Conservation (phyloP, 2,888 invertebrate species). For the Digitonthophagus gazella region DNA sequence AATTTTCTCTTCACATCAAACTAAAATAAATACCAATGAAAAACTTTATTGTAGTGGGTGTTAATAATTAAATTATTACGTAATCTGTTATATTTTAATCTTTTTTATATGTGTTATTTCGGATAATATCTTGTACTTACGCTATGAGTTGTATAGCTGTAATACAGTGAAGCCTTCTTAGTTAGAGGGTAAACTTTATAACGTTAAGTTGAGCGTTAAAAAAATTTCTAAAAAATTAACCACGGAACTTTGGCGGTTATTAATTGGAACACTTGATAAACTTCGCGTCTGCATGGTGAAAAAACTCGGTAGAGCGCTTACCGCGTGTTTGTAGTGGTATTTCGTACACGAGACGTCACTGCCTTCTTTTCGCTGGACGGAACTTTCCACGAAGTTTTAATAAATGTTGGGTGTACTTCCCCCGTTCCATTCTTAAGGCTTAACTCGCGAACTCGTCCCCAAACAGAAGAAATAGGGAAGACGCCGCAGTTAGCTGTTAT, state of each 20-base stretch:
- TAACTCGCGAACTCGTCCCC: constrained; percentile 6
- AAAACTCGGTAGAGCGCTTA: neutral
- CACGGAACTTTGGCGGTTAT: neutral
- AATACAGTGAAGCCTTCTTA: neutral
- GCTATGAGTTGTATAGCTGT: no score
- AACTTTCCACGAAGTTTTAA: constrained; percentile 11
- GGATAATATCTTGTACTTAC: no score
- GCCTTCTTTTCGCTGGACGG: neutral
- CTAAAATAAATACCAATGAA: no score
- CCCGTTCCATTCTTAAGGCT: constrained; percentile 11
- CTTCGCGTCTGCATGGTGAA: neutral
- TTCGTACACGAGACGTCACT: neutral
- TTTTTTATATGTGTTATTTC: no score
- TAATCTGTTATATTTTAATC: no score
- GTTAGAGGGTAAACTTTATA: neutral
- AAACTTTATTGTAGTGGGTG: no score
- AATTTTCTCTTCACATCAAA: no score
- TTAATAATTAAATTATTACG: no score
- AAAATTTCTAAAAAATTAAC: no score
- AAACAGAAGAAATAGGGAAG: constrained; percentile 9
- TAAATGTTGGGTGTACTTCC: constrained; percentile 15
- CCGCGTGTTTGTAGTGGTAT: neutral
- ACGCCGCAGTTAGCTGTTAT: constrained; percentile 10
- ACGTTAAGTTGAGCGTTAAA: neutral
- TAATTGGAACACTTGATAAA: neutral